Evolutionary conservation across 2,888 invertebrate genomes (phyloP).

Genomic region (Pristionchus entomophagus): DNA sequence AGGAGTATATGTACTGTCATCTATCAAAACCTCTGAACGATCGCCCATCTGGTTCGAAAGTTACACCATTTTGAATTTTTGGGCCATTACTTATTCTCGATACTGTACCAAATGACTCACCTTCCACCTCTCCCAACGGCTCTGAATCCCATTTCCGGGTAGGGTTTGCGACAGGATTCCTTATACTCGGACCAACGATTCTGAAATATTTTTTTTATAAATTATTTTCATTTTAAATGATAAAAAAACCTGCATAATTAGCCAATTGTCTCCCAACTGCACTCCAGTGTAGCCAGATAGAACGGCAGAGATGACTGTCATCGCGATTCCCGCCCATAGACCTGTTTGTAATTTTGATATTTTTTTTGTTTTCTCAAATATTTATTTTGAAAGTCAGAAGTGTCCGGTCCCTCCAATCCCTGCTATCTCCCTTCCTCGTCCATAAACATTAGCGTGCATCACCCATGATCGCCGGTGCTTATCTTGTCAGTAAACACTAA

Average conservation of each 20-base stretch:
- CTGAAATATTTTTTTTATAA: neutral
- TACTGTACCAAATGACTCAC: too few species aligned
- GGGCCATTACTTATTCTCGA: too few species aligned
- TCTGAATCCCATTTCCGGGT: constrained; percentile 50
- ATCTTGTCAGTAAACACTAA: neutral
- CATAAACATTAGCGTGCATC: constrained; percentile 17
- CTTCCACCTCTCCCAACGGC: constrained; percentile 46
- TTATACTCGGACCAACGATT: constrained; percentile 50
- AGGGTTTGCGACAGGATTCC: constrained; percentile 47
- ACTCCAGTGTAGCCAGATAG: constrained; percentile 63
- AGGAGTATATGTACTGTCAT: too few species aligned
- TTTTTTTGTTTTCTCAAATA: too few species aligned
- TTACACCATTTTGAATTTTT: too few species aligned
- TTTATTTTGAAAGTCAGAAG: too few species aligned
- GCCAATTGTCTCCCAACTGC: constrained; percentile 64
- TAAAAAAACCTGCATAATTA: constrained; percentile 63
- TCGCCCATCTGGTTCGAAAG: too few species aligned
- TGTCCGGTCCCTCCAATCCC: neutral
- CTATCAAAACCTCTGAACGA: too few species aligned
- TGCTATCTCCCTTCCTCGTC: neutral
- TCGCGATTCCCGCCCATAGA: constrained; percentile 48
- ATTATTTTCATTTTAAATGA: too few species aligned
- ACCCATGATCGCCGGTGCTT: neutral
- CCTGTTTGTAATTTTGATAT: constrained; percentile 26
- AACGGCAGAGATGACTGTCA: constrained; percentile 50